These are phyloP conservation scores for Prorops nasuta DNA, from an alignment of 1,140 invertebrate genomes.

Conservation along the genomic window DNA sequence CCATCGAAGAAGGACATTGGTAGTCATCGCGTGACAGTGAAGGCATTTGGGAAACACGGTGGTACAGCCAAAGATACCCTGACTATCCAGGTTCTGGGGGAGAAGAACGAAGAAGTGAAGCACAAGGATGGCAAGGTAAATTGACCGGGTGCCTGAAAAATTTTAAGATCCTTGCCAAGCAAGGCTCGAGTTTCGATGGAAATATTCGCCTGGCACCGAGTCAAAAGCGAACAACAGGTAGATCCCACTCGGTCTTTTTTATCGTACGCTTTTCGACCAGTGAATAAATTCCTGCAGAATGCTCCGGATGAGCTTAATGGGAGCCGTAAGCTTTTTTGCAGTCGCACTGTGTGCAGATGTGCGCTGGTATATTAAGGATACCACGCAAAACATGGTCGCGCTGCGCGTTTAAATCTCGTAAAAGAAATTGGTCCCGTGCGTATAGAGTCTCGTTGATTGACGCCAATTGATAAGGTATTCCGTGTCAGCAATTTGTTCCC, in stretches of 20 bases:
- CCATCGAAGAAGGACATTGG: conserved; percentile 60
- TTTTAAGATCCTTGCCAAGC: not conserved
- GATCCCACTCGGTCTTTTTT: not conserved
- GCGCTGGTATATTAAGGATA: not conserved
- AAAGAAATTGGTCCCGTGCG: conserved; percentile 30
- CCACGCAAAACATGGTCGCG: conserved; percentile 1
- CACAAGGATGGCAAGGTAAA: conserved; percentile 45
- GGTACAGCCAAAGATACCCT: conserved; percentile 56
- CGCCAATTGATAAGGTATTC: conserved; percentile 36
- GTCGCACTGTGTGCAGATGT: no score
- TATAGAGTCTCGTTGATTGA: conserved; percentile 34
- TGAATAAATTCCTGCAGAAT: no score
- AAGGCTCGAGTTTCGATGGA: not conserved
- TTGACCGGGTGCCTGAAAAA: not conserved
- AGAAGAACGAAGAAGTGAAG: conserved; percentile 35
- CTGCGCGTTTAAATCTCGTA: conserved; percentile 31
- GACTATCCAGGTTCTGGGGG: conserved; percentile 59
- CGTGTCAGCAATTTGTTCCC: no score
- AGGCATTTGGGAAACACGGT: conserved; percentile 48
- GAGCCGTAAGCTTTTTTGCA: no score
- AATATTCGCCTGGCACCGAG: not conserved
- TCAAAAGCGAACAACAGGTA: conserved; percentile 23
- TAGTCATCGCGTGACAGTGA: conserved; percentile 56
- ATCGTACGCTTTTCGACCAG: not conserved
- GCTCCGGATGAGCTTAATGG: no score